phyloP scores from a whole-genome alignment of 2,888 invertebrate genomes.

The Nineta flava region DNA sequence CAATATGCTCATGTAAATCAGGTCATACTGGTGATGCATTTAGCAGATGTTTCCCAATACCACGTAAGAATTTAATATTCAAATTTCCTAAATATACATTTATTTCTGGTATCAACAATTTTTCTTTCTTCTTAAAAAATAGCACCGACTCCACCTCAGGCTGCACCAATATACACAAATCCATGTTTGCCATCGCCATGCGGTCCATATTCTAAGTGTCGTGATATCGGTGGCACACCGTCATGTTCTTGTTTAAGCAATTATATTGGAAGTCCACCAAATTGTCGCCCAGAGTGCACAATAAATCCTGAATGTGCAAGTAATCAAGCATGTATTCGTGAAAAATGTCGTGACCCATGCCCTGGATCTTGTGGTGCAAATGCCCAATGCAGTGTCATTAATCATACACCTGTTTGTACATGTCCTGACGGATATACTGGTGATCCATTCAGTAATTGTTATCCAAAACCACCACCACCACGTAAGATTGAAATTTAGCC shows the following conservation, averaged over 20 bases:
- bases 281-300: conserved; percentile 60
- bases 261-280: conserved; percentile 56
- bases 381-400: conserved; percentile 53
- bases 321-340: conserved; percentile 51
- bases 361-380: conserved; percentile 57
- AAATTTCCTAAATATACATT: neutral
- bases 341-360: conserved; percentile 59
- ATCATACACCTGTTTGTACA: conserved; percentile 58
- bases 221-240: conserved; percentile 31
- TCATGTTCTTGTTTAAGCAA: conserved; percentile 48
- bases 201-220: conserved; percentile 50
- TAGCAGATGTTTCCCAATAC: conserved; percentile 42
- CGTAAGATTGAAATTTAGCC: conserved; percentile 25
- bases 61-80: conserved; percentile 26
- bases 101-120: neutral
- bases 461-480: conserved; percentile 29
- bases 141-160: conserved; percentile 16
- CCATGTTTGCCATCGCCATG: conserved; percentile 59
- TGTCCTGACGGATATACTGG: conserved; percentile 54
- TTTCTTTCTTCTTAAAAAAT: conserved; percentile 6
- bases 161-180: conserved; percentile 22
- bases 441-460: conserved; percentile 57
- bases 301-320: conserved; percentile 55
- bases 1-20: conserved; percentile 36
- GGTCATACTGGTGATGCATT: conserved; percentile 47